phyloP scores from a whole-genome alignment of 2,797 vertebrate genomes.

The Emys orbicularis region DNA sequence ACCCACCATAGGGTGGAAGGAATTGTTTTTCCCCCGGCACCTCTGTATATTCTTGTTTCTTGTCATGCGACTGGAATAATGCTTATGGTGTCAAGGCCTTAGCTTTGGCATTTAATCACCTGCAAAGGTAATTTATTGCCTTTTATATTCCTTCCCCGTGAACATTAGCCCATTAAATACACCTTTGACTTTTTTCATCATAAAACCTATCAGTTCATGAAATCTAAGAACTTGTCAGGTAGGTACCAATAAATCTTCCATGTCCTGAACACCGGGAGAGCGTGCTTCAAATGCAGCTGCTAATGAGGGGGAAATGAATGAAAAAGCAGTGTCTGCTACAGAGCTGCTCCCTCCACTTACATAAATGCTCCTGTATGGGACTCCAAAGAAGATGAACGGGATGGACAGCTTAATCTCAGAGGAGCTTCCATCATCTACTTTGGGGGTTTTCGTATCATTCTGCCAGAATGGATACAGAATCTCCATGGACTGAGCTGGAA shows the following conservation, averaged over 20 bases:
- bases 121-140: slow-evolving; percentile 78
- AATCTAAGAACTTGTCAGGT: slow-evolving; percentile 77
- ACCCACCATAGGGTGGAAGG: not conserved
- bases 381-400: slow-evolving; percentile 91
- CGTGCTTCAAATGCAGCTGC: slow-evolving; percentile 55
- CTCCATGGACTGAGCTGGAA: slow-evolving; percentile 85
- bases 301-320: slow-evolving; percentile 44
- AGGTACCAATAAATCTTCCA: slow-evolving; percentile 72
- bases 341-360: slow-evolving; percentile 82
- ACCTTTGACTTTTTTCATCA: slow-evolving; percentile 84
- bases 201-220: slow-evolving; percentile 81
- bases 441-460: slow-evolving; percentile 94
- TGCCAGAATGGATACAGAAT: slow-evolving; percentile 95
- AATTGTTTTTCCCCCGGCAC: not conserved
- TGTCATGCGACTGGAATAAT: slow-evolving; percentile 71
- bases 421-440: slow-evolving; percentile 98
- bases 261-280: slow-evolving; percentile 13
- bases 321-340: not conserved
- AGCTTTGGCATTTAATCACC: slow-evolving; percentile 77
- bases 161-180: slow-evolving; percentile 81
- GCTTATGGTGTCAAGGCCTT: slow-evolving; percentile 61
- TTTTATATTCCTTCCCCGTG: slow-evolving; percentile 73
- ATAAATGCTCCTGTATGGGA: slow-evolving; percentile 91
- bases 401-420: slow-evolving; percentile 89
- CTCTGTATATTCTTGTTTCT: slow-evolving; percentile 65